A percentile compares a stretch with the other conserved stretches of the same genome.
These are phyloP conservation scores for Gymnarchus niloticus DNA, from an alignment of 2,113 vertebrate species.

Conservation along the genomic window DNA sequence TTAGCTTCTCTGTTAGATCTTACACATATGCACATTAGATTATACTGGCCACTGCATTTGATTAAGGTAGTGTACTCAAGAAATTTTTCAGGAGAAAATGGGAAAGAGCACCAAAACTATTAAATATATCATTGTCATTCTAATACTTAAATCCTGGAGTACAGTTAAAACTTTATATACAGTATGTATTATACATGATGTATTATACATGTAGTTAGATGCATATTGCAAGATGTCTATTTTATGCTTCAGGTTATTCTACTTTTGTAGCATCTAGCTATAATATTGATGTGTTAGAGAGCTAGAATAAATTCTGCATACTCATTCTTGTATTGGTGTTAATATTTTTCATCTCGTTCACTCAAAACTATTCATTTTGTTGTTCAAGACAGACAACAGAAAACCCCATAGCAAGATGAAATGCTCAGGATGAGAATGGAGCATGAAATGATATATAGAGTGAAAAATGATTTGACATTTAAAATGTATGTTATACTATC, in stretches of 20 bases:
- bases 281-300: neutral
- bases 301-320: neutral
- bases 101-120: neutral
- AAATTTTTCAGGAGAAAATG: no score
- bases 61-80: neutral
- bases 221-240: neutral
- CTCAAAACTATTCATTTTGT: neutral
- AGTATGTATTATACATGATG: neutral
- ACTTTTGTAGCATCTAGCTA: neutral
- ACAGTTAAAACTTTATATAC: no score
- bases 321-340: neutral
- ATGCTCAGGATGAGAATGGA: neutral
- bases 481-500: neutral
- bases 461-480: neutral
- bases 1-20: neutral
- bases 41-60: neutral
- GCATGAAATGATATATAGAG: no score
- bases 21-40: neutral
- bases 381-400: neutral
- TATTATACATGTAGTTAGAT: neutral
- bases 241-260: neutral
- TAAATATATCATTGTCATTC: no score
- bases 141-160: neutral
- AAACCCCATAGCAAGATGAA: neutral
- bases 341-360: neutral